Evolutionary conservation across 2,113 vertebrate genomes (phyloP).

Genomic region (Gymnorhina tibicen): DNA sequence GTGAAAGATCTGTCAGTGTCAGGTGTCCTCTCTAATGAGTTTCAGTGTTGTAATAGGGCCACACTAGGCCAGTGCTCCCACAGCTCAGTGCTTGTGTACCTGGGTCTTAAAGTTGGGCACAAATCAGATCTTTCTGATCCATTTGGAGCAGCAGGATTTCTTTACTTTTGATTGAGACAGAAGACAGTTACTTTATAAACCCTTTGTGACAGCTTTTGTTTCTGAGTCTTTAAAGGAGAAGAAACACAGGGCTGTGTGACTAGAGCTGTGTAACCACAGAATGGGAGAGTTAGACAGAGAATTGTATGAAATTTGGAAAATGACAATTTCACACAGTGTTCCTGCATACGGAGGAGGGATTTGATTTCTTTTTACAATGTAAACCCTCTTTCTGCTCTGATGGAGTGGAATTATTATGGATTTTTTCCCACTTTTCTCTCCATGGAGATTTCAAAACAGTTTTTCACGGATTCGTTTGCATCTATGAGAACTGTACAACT

Average conservation of each 20-base stretch:
- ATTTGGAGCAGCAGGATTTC: neutral
- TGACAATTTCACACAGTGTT: neutral
- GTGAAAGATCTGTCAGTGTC: neutral
- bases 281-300: neutral
- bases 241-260: neutral
- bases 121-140: neutral
- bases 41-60: neutral
- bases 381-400: neutral
- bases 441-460: neutral
- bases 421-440: neutral
- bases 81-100: neutral
- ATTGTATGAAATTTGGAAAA: neutral
- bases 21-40: neutral
- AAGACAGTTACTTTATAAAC: neutral
- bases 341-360: neutral
- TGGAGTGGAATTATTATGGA: neutral
- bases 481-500: neutral
- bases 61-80: neutral
- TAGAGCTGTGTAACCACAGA: neutral
- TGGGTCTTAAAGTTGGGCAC: neutral
- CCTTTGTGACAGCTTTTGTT: neutral
- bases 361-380: neutral
- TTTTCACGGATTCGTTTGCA: neutral
- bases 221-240: neutral
- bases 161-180: neutral